phyloP scores from a whole-genome alignment of 1,140 invertebrate genomes.

The Drosophila mojavensis region DNA sequence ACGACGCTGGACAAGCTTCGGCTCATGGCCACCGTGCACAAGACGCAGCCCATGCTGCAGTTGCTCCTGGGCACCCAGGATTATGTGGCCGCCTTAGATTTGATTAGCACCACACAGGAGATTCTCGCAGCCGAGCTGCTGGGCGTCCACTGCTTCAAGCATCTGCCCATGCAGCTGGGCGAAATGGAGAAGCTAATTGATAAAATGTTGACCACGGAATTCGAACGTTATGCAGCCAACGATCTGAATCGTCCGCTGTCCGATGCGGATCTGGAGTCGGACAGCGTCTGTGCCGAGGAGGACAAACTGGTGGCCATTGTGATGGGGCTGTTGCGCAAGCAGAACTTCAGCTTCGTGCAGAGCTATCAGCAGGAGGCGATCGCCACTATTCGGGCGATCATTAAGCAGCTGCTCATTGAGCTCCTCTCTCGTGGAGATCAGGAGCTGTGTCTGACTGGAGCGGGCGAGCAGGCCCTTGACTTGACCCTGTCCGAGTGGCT shows the following conservation, averaged over 20 bases:
- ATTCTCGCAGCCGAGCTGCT: conserved; percentile 94
- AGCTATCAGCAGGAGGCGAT: conserved; percentile 95
- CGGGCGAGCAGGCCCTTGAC: conserved; percentile 88
- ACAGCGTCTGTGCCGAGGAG: conserved; percentile 88
- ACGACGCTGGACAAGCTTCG: conserved; percentile 91
- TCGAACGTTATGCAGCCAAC: conserved; percentile 94
- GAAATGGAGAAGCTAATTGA: conserved; percentile 98
- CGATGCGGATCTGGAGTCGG: conserved; percentile 86
- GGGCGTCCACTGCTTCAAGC: conserved; percentile 96
- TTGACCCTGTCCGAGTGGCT: conserved; percentile 92
- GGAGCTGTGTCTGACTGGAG: conserved; percentile 87
- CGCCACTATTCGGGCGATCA: conserved; percentile 93
- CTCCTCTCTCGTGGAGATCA: conserved; percentile 88
- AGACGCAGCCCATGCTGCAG: conserved; percentile 99
- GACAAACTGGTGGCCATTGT: conserved; percentile 95
- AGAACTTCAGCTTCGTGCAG: conserved; percentile 94
- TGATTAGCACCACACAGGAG: conserved; percentile 97
- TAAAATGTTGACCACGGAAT: conserved; percentile 98
- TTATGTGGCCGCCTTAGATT: conserved; percentile 98
- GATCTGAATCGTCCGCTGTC: conserved; percentile 93
- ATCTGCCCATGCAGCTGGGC: conserved; percentile 96
- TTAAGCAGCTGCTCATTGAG: conserved; percentile 95
- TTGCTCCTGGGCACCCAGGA: conserved; percentile 97
- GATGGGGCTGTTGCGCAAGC: conserved; percentile 93
- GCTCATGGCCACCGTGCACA: conserved; percentile 97